Evolutionary conservation across 2,113 vertebrate genomes (phyloP).

Genomic region (Clupea harengus): DNA sequence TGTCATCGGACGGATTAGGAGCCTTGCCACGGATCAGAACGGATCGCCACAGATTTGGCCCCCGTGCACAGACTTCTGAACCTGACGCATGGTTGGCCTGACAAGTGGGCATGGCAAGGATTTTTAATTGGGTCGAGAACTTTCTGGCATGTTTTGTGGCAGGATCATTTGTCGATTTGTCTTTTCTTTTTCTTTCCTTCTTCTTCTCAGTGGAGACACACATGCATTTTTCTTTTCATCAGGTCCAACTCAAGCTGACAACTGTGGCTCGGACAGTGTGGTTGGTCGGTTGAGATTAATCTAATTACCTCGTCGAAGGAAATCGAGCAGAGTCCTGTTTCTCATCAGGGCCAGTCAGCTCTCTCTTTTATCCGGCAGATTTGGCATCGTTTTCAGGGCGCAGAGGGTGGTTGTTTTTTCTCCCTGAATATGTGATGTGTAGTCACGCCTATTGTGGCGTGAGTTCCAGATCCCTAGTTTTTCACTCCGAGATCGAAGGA

Average conservation of each 20-base stretch:
- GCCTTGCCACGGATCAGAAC: constrained; percentile 29
- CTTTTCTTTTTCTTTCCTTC: not conserved
- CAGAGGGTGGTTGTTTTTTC: not conserved
- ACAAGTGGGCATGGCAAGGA: not conserved
- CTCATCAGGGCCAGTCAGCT: not conserved
- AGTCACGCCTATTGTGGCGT: not conserved
- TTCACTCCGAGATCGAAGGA: not conserved
- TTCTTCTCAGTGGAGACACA: not conserved
- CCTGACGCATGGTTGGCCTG: not conserved
- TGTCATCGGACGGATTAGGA: constrained; percentile 31
- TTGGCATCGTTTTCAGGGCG: not conserved
- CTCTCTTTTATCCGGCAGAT: not conserved
- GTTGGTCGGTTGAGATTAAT: not conserved
- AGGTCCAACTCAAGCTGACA: not conserved
- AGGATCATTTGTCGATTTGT: not conserved
- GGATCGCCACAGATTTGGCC: not conserved
- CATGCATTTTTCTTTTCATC: not conserved
- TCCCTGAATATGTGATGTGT: not conserved
- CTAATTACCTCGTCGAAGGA: not conserved
- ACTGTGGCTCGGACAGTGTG: not conserved
- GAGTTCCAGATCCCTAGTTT: not conserved
- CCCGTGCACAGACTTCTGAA: not conserved
- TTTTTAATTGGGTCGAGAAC: not conserved
- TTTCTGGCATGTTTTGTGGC: not conserved
- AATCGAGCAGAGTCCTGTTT: not conserved